Conservation (phyloP, 2,797 vertebrate genomes). For the Betta splendens region DNA sequence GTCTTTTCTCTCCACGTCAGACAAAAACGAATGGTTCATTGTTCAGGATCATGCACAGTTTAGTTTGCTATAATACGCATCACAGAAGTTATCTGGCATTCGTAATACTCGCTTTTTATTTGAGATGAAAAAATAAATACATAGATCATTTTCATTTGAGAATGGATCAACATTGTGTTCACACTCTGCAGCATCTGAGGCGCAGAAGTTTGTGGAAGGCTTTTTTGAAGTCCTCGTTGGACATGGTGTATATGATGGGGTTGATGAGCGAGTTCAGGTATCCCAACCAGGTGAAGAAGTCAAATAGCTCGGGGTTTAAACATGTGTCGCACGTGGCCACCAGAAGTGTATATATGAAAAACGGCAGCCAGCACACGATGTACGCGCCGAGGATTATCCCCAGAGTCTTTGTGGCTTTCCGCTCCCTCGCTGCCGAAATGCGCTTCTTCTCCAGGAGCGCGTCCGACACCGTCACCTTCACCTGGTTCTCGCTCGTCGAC, state of each 20-base stretch:
- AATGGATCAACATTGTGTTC: constrained; percentile 25
- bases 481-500: constrained; percentile 88
- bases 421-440: constrained; percentile 94
- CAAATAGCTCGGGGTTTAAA: constrained; percentile 90
- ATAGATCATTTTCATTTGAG: constrained; percentile 7
- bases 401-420: constrained; percentile 96
- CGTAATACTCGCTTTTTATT: not conserved
- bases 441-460: constrained; percentile 95
- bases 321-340: constrained; percentile 83
- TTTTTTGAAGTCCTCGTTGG: constrained; percentile 98
- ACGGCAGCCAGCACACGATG: constrained; percentile 98
- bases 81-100: not conserved
- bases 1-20: not conserved
- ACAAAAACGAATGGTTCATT: no score
- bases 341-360: constrained; percentile 91
- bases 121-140: constrained; percentile 17
- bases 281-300: constrained; percentile 98
- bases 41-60: constrained; percentile 4
- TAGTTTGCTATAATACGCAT: not conserved
- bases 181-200: constrained; percentile 84
- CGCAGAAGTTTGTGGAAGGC: constrained; percentile 96
- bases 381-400: constrained; percentile 98
- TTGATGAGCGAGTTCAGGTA: constrained; percentile 99
- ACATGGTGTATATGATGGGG: constrained; percentile 98
- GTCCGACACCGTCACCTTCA: constrained; percentile 94